phyloP scores from a whole-genome alignment of 2,113 vertebrate species.

The Dryoscopus gambensis region DNA sequence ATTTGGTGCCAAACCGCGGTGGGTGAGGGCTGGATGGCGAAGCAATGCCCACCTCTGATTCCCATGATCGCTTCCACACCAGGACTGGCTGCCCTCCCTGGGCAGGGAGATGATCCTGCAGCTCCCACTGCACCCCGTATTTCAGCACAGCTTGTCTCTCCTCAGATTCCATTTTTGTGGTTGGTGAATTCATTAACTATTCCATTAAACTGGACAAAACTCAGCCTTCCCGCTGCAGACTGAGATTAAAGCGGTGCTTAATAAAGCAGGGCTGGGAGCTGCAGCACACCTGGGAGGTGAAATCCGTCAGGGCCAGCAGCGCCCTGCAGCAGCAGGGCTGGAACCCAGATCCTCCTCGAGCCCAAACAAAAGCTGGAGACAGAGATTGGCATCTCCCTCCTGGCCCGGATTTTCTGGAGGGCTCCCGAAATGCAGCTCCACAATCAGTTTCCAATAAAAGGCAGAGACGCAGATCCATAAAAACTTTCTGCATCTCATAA shows the following conservation, averaged over 20 bases:
- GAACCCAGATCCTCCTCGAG: background rate
- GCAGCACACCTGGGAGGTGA: background rate
- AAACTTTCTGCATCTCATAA: background rate
- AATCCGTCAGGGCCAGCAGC: background rate
- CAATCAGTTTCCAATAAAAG: background rate
- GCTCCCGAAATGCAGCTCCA: background rate
- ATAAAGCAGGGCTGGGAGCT: background rate
- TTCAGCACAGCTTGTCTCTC: background rate
- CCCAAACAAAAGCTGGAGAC: background rate
- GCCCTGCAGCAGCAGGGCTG: background rate
- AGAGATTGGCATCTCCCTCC: background rate
- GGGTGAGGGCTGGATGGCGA: background rate
- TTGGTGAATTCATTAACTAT: background rate
- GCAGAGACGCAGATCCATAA: background rate
- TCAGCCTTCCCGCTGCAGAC: background rate
- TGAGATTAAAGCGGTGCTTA: background rate
- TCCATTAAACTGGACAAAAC: background rate
- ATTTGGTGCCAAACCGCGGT: accelerated
- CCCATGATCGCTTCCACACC: background rate
- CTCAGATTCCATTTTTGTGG: background rate
- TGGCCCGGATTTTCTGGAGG: background rate
- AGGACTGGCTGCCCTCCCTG: background rate
- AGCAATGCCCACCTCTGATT: background rate
- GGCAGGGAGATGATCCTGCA: background rate
- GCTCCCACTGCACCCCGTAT: accelerated